phyloP scores from a whole-genome alignment of 2,113 vertebrate genomes.

The Oncorhynchus tshawytscha region DNA sequence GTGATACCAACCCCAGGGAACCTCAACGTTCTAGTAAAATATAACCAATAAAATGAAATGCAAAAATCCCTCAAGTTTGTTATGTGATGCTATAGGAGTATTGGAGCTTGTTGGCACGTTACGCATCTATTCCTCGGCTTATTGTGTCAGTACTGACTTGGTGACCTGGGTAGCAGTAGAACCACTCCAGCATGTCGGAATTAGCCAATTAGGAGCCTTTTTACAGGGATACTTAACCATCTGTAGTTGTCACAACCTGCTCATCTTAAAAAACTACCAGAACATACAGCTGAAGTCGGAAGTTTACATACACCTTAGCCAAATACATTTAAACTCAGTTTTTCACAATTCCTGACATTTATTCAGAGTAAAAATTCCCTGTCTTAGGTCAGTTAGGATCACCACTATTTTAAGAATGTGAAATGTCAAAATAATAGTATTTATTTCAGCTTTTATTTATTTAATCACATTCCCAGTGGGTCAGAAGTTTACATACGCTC shows the following conservation, averaged over 20 bases:
- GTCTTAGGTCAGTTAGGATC: no score
- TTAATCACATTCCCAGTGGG: no score
- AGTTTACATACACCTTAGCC: no score
- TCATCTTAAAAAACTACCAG: constrained; percentile 13
- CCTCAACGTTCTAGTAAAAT: constrained; percentile 6
- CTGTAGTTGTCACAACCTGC: constrained; percentile 6
- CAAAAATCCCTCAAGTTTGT: constrained; percentile 22
- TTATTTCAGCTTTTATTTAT: no score
- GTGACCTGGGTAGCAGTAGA: not conserved
- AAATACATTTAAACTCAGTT: no score
- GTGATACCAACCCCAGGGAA: constrained; percentile 20
- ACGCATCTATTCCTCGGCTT: constrained; percentile 15
- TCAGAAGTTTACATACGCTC: no score
- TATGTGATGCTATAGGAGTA: constrained; percentile 31
- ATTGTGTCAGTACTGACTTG: constrained; percentile 31
- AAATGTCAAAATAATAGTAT: no score
- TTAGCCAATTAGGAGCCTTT: constrained; percentile 5
- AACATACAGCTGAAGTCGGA: not conserved
- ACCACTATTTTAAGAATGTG: no score
- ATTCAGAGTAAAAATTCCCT: no score
- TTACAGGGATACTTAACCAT: constrained; percentile 3
- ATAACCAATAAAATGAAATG: not conserved
- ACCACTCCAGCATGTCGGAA: not conserved
- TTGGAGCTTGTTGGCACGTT: constrained; percentile 29
- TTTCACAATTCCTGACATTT: no score